Base-by-base conservation (phyloP, 1,140 invertebrate genomes). In the Intoshia linei region DNA sequence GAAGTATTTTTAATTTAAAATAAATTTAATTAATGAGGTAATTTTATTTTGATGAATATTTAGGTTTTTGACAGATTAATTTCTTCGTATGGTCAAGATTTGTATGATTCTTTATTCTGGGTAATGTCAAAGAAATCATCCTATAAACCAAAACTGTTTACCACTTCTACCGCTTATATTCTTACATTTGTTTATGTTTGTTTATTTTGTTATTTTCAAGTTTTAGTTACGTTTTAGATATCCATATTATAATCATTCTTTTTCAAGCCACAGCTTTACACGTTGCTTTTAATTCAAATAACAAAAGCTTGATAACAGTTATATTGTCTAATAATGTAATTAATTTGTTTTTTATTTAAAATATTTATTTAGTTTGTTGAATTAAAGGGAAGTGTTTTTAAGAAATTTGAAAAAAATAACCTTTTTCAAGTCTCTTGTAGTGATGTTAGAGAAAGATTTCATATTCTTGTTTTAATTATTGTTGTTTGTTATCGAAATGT, bases 321-420 rank as follows among this genome's bases (percentile, higher is more conserved):
- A 87, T 95, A 74, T 84, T 98, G 70, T 92, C 83, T 1, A 98
- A 95, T 55, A 98, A 98, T 66, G 75, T 79, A 66, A 73, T 71
- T 70, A 45, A 10, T n/a, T 36, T 23, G n/a, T 15, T 15, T 21
- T 3, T 36, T 29, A 11, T 14, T 15, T 18, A 36, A 6, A 14
- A 19, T 20, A 45, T 47, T 62, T 40, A 48, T 69, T 36, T 55
- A 79, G 74, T 95, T 95, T 66, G 83, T 95, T 2, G 90, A 98
- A 58, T 62, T 98, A 11, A 98, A 98, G 63, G 78, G 81, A 14
- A 81, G 76, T 44, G 81, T 98, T 1, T 95, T 98, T 55, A 95
- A 92, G 52, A 93, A 93, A 57, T 90, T 95, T 61, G 84, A 92
- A 51, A 90, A 90, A 50, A 87, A 81, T 48, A 93, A 93, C 61